Percentiles rank a stretch among this genome's conserved stretches.
Conservation (phyloP, 92 coral and sea anemone genomes). For the Zoanthus sansibaricus region DNA sequence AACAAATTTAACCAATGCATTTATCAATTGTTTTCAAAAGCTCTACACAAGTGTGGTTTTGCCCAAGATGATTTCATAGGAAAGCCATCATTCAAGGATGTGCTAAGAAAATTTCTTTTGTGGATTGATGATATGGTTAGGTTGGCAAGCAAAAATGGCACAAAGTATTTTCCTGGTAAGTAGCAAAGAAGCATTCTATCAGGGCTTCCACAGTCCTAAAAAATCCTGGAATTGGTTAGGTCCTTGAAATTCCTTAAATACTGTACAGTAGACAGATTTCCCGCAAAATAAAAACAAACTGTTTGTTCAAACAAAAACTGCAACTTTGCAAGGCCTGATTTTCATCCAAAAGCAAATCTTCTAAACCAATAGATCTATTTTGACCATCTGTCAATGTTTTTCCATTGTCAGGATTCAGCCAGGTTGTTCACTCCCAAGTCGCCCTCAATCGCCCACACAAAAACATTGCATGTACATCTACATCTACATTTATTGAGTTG, state of each 20-base stretch:
- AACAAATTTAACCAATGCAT: not conserved
- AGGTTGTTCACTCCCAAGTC: constrained; percentile 19
- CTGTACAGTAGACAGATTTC: too few relatives aligned
- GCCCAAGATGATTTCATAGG: constrained; percentile 66
- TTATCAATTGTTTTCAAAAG: constrained; percentile 45
- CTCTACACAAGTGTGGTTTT: constrained; percentile 78
- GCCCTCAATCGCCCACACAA: not conserved
- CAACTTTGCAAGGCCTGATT: too few relatives aligned
- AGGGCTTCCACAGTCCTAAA: too few relatives aligned
- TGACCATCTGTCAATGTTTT: too few relatives aligned
- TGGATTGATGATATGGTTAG: constrained; percentile 85
- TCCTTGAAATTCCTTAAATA: too few relatives aligned
- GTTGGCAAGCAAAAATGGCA: constrained; percentile 59
- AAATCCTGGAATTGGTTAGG: too few relatives aligned
- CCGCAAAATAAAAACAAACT: too few relatives aligned
- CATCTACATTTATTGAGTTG: too few relatives aligned
- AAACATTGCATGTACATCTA: not conserved
- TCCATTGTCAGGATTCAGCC: too few relatives aligned
- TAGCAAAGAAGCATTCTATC: not conserved
- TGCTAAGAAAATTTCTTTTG: constrained; percentile 67
- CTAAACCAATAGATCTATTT: too few relatives aligned
- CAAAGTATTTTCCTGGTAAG: constrained; percentile 86
- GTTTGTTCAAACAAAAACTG: too few relatives aligned
- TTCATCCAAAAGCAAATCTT: too few relatives aligned
- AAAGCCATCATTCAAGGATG: constrained; percentile 60